These are phyloP conservation scores for Eunapius fragilis DNA, from an alignment of 37 sponge, comb jelly and placozoan genomes.

Conservation along the genomic window DNA sequence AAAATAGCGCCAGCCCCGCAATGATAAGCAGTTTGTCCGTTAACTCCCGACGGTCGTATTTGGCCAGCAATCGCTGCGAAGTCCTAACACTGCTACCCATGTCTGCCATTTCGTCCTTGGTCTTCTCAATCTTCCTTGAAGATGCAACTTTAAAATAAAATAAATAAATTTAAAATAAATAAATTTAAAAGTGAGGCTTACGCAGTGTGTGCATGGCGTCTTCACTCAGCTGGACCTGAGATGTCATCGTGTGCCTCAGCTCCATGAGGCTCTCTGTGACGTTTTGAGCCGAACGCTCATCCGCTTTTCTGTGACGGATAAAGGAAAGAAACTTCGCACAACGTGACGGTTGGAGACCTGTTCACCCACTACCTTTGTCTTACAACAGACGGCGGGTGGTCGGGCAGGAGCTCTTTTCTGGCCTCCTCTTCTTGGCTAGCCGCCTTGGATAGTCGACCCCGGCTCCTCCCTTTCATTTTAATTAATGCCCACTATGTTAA, in stretches of 20 bases:
- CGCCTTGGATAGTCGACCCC: background rate
- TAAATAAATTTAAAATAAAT: background rate
- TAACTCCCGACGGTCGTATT: slow-evolving; percentile 66
- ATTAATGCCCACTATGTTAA: background rate
- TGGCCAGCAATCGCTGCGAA: slow-evolving; percentile 41
- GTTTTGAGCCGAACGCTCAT: slow-evolving; percentile 47
- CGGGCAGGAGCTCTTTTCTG: background rate
- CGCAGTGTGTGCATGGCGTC: slow-evolving; percentile 43
- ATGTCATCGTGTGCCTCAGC: slow-evolving; percentile 45
- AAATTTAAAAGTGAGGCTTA: background rate
- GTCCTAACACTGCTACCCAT: slow-evolving; percentile 37
- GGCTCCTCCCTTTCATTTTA: background rate
- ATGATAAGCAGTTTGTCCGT: slow-evolving; percentile 69
- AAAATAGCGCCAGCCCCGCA: slow-evolving; percentile 58
- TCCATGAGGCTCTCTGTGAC: slow-evolving; percentile 59
- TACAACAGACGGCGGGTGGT: background rate
- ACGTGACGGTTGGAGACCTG: background rate
- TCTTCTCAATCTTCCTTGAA: slow-evolving; percentile 26
- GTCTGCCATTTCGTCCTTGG: slow-evolving; percentile 62
- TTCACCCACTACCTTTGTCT: background rate
- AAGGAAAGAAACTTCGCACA: background rate
- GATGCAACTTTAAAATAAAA: slow-evolving; percentile 12
- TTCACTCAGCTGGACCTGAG: slow-evolving; percentile 44
- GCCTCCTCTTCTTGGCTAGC: background rate
- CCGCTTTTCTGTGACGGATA: background rate